Evolutionary conservation across 1,140 invertebrate species (phyloP).

Genomic region (Matsumurasca onukii): DNA sequence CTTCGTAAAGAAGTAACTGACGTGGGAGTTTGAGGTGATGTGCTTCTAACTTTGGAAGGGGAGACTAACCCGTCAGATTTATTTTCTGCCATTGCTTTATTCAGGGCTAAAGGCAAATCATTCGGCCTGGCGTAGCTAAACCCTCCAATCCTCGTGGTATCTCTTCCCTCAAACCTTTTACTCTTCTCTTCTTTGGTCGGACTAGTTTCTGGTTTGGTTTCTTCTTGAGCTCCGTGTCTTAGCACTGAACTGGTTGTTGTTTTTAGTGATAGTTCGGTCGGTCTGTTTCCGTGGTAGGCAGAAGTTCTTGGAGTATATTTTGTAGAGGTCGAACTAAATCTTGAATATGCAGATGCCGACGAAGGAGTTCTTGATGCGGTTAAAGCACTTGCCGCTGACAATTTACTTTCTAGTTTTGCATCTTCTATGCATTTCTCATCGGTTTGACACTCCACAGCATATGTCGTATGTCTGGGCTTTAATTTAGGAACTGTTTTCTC

Average conservation of each 20-base stretch:
- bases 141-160: slow-evolving; percentile 29
- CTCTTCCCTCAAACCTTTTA: slow-evolving; percentile 15
- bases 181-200: slow-evolving; percentile 8
- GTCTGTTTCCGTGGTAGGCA: slow-evolving; percentile 32
- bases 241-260: neutral
- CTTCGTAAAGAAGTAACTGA: neutral
- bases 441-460: slow-evolving; percentile 32
- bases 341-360: slow-evolving; percentile 14
- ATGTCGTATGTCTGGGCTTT: slow-evolving; percentile 29
- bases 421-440: slow-evolving; percentile 35
- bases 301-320: slow-evolving; percentile 31
- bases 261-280: slow-evolving; percentile 34
- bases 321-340: slow-evolving; percentile 12
- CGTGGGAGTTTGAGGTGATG: slow-evolving; percentile 9
- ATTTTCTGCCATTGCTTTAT: slow-evolving; percentile 15
- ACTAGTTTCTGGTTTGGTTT: slow-evolving; percentile 10
- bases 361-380: slow-evolving; percentile 21
- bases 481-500: slow-evolving; percentile 31
- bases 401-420: slow-evolving; percentile 26
- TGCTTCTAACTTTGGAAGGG: slow-evolving; percentile 15
- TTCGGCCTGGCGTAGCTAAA: slow-evolving; percentile 37
- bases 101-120: slow-evolving; percentile 31
- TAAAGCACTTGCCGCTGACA: slow-evolving; percentile 5
- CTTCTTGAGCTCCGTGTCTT: neutral
- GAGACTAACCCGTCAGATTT: slow-evolving; percentile 3